phyloP scores from a whole-genome alignment of 2,113 vertebrate genomes.

The Illadopsis cleaveri region DNA sequence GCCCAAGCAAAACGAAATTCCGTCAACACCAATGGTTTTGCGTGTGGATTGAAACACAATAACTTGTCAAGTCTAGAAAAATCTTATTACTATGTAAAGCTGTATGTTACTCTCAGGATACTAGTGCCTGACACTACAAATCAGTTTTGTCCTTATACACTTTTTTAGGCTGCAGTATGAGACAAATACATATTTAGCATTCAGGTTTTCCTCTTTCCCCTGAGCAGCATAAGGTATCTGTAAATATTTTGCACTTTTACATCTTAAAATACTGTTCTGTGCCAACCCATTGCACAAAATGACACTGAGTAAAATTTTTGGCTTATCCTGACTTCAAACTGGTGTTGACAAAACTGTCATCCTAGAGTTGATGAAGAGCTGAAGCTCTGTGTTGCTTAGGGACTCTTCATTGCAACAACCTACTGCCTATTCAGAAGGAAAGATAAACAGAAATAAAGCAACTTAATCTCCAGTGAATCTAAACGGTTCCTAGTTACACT shows the following conservation, averaged over 20 bases:
- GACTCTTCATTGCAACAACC: not conserved
- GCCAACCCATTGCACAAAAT: not conserved
- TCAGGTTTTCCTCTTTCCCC: not conserved
- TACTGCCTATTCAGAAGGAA: conserved; percentile 11
- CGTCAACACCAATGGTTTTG: not conserved
- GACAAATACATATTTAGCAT: not conserved
- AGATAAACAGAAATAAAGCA: conserved; percentile 54
- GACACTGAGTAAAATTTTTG: not conserved
- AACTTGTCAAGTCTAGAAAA: not conserved
- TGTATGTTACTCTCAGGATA: not conserved
- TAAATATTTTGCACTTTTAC: not conserved
- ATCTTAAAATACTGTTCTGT: not conserved
- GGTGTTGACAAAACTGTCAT: not conserved
- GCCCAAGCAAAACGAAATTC: not conserved
- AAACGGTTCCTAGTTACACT: not conserved
- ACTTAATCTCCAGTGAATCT: conserved; percentile 16
- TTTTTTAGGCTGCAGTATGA: not conserved
- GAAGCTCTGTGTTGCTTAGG: not conserved
- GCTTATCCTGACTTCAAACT: not conserved
- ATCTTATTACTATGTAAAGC: not conserved
- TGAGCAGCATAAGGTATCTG: not conserved
- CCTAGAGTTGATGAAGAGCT: not conserved
- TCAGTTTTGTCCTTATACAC: not conserved
- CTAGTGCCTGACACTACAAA: not conserved
- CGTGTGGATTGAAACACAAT: not conserved